Base-by-base conservation (phyloP, 92 coral and sea anemone genomes). In the Metridium senile region DNA sequence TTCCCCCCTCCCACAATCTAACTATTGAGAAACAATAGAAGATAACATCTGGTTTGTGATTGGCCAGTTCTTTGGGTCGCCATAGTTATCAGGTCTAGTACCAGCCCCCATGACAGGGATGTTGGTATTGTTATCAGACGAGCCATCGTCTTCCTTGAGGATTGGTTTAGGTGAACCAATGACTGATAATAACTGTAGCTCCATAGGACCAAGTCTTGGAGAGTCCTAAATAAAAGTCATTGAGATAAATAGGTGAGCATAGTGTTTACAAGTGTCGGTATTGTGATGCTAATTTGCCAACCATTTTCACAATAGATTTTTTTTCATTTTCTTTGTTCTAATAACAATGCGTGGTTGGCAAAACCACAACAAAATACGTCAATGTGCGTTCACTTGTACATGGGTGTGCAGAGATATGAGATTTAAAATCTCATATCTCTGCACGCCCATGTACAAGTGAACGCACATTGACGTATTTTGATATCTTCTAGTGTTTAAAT, bases 131-230 rank as follows among this genome's bases (percentile, higher is more conserved):
- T 80, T 79, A 64, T 67, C 78, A 39, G 49, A 39, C 6, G 8
- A 6, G n/a, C 78, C 65, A 33, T 58, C 80, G 26, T 75, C 81
- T 9, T 56, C 26, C 1, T 69, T 87, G 59, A 85, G 92, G 30
- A 92, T 62, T n/a, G 93, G 93, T 72, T 81, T 96, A 47, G 43
- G 52, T 26, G 89, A 85, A 47, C 99, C 99, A 11, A 82, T 72
- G 0, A 96, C 89, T n/a, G 99, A 79, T 33, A 96, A 74, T 34
- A 96, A 83, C 72, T 96, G 99, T 11, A 96, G 86, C 58, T 96
- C 99, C 98, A 96, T 87, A 0, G 99, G 96, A 0, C 99, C 99
- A 1, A 96, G 90, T 8, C 97, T 89, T 31, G 97, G 99, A 6
- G 96, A 93, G 26, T 89, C 96, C 99, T 96, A 33, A 31, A 70